Evolutionary conservation across 2,888 invertebrate genomes (phyloP), one percentile per base, ranked within the genome.

Genomic region (Drosophila mercatorum): DNA sequence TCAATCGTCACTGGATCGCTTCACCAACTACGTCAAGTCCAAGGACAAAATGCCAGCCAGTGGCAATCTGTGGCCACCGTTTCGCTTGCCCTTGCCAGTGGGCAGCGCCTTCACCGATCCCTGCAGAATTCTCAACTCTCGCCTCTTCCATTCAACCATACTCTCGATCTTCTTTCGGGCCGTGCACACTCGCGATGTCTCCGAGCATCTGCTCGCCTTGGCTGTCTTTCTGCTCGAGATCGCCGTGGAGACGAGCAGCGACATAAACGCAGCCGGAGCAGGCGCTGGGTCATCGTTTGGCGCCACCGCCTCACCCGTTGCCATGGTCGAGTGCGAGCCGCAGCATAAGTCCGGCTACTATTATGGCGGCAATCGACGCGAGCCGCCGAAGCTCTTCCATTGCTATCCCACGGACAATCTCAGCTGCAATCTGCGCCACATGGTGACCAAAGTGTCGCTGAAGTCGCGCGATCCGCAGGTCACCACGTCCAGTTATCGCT

Each of bases 1-100:
- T 93, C 98, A 99, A 93, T 96, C 96, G 11, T 97, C 98, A 14
- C 96, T 98, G 95, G 98, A 99, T 93, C 94, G 98, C 85, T 99
- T 97, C 91, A 96, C 97, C 0, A 95, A 97, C 81, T 97, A 96
- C 90, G 94, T 95, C 0, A 94, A 94, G 68, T 94, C 95, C 77
- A 93, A 94, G 55, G 94, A 95, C 2, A 94, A 95, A 89, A 94
- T 95, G 89, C 94, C 94, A 51, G 93, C 93, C 43, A 93, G 93
- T 70, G 94, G 94, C 2, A 94, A 94, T 68, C 94, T 95, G 0
- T 97, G 97, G 97, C 97, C 97, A 51, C 97, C 97, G 0, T 97
- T 96, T 92, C 93, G 96, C 61, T 93, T 95, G 46, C 97, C 97
- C 0, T 93, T 94, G 5, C 93, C 94, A 2, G 95, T 95, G 40